These are phyloP conservation scores for Rhimphoctona megacephalus DNA, from an alignment of 2,888 invertebrate species.

Conservation along the genomic window DNA sequence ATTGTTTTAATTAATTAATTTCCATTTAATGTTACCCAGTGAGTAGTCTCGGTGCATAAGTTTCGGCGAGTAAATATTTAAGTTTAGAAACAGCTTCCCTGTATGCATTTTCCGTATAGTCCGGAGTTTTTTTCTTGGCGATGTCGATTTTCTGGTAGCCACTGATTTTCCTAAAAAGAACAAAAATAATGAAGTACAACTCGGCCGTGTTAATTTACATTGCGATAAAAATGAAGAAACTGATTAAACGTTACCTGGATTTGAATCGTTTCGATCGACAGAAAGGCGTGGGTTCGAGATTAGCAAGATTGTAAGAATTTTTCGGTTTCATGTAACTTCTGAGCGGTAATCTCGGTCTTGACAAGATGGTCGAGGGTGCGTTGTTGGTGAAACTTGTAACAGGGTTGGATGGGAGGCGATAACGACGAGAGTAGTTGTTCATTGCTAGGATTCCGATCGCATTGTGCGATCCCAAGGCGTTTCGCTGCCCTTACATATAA, in stretches of 20 bases:
- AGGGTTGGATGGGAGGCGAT: constrained; percentile 68
- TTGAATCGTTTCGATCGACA: constrained; percentile 76
- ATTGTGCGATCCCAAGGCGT: constrained; percentile 69
- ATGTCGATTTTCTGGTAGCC: constrained; percentile 85
- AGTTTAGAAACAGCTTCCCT: constrained; percentile 93
- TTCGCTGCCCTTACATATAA: constrained; percentile 71
- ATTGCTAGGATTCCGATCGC: constrained; percentile 76
- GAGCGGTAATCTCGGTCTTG: constrained; percentile 71
- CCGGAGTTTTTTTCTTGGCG: constrained; percentile 88
- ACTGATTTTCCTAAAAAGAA: constrained; percentile 80
- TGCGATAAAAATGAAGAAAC: neutral
- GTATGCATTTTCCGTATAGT: constrained; percentile 94
- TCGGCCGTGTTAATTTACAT: constrained; percentile 21
- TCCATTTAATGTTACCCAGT: constrained; percentile 69
- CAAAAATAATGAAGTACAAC: constrained; percentile 4
- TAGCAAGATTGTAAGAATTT: constrained; percentile 64
- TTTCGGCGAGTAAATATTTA: constrained; percentile 91
- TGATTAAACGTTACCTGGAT: constrained; percentile 73
- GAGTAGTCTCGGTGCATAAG: constrained; percentile 87
- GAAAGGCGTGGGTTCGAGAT: constrained; percentile 70
- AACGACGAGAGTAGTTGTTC: constrained; percentile 74
- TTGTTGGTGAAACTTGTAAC: constrained; percentile 69
- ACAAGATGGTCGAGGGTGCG: constrained; percentile 64
- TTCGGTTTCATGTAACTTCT: constrained; percentile 71
- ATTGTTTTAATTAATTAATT: neutral